phyloP scores from a whole-genome alignment of 2,888 invertebrate species.

The Plagodis pulveraria region DNA sequence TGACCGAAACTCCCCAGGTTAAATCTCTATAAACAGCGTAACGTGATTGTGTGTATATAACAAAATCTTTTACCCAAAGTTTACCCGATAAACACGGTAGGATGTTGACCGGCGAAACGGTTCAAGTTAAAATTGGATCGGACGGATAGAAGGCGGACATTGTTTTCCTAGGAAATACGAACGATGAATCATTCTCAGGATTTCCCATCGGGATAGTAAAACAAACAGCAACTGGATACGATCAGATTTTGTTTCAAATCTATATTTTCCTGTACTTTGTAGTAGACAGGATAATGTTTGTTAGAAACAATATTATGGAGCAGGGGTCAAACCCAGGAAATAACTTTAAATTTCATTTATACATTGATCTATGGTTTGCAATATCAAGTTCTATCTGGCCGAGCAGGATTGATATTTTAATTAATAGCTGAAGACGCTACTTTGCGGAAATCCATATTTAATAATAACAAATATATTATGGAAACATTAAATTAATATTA shows the following conservation, averaged over 20 bases:
- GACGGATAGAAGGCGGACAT: conserved; percentile 29
- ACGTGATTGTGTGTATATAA: conserved; percentile 17
- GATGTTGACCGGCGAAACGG: conserved; percentile 33
- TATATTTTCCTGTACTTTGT: conserved; percentile 3
- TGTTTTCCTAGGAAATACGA: conserved; percentile 29
- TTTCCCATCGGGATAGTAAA: conserved; percentile 29
- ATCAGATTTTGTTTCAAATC: conserved; percentile 11
- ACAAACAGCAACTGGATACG: conserved; percentile 20
- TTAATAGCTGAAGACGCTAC: too few relatives aligned
- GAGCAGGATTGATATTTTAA: too few relatives aligned
- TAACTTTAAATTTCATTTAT: too few relatives aligned
- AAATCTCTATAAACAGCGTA: not conserved
- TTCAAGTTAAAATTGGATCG: conserved; percentile 35
- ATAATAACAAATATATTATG: too few relatives aligned
- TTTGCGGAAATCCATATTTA: too few relatives aligned
- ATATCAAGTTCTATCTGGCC: too few relatives aligned
- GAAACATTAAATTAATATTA: too few relatives aligned
- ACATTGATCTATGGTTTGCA: too few relatives aligned
- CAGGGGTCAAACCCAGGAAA: too few relatives aligned
- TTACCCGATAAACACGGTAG: conserved; percentile 20
- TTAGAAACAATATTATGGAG: too few relatives aligned
- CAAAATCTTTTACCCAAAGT: conserved; percentile 10
- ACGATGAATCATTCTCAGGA: conserved; percentile 35
- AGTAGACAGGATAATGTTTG: too few relatives aligned
- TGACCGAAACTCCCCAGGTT: too few relatives aligned